Evolutionary conservation across 2,113 vertebrate species (phyloP).

Genomic region (Daboia siamensis): DNA sequence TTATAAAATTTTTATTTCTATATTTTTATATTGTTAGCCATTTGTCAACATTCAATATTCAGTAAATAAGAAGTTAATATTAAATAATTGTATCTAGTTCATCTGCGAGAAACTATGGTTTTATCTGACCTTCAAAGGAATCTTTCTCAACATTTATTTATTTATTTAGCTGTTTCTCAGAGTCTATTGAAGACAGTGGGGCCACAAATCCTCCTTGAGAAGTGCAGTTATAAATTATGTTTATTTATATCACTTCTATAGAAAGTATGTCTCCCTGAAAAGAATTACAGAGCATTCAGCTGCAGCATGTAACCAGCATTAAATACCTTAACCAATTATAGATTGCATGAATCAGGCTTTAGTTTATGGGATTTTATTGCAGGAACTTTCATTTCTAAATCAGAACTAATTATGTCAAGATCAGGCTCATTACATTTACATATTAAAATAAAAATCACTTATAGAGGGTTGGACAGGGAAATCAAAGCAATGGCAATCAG

Average conservation of each 20-base stretch:
- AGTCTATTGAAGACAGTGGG: neutral
- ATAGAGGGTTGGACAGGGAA: neutral
- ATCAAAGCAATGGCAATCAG: neutral
- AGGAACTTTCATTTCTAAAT: slow-evolving; percentile 13
- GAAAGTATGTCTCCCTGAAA: neutral
- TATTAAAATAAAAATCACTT: neutral
- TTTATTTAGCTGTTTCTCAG: neutral
- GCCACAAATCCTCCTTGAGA: neutral
- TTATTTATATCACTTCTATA: neutral
- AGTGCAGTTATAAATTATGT: neutral
- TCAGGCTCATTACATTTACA: neutral
- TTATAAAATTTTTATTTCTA: neutral
- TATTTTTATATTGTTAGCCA: neutral
- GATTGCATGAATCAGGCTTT: neutral
- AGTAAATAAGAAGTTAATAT: neutral
- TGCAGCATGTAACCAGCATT: neutral
- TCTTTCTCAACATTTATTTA: neutral
- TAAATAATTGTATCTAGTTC: neutral
- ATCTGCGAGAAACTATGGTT: neutral
- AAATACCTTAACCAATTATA: neutral
- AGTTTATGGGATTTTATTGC: neutral
- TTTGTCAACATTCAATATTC: neutral
- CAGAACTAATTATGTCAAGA: neutral
- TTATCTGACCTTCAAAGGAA: neutral
- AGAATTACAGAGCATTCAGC: neutral